Percentiles rank a stretch among this genome's conserved stretches.
phyloP scores from a whole-genome alignment of 2,113 vertebrate genomes.

The Cephalopholis sonnerati region DNA sequence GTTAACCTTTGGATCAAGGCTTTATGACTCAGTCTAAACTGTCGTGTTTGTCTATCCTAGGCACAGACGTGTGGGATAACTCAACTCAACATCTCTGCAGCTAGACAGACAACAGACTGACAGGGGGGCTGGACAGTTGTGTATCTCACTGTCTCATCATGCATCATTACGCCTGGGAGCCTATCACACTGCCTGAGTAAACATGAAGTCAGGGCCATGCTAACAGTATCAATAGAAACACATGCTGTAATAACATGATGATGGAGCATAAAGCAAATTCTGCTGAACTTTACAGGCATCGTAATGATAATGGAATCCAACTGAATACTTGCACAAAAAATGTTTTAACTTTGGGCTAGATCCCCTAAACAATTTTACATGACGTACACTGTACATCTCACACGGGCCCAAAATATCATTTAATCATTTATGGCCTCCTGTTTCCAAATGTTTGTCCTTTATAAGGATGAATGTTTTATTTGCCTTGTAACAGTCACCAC shows the following conservation, averaged over 20 bases:
- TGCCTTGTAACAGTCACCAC: not conserved
- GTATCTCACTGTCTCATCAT: not conserved
- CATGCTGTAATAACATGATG: not conserved
- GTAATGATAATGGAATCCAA: not conserved
- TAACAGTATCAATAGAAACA: conserved; percentile 1
- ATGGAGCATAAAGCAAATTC: not conserved
- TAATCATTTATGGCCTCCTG: not conserved
- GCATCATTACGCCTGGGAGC: conserved; percentile 20
- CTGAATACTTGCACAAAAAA: not conserved
- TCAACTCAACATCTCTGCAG: conserved; percentile 18
- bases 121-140: not conserved
- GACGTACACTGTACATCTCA: not conserved
- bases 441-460: not conserved
- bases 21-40: not conserved
- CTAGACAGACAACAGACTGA: conserved; percentile 8
- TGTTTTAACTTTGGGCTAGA: not conserved
- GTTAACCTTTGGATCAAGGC: not conserved
- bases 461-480: not conserved
- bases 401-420: not conserved
- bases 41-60: not conserved
- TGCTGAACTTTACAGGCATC: not conserved
- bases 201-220: not conserved
- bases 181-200: conserved; percentile 8
- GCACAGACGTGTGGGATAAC: conserved; percentile 10
- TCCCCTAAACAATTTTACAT: not conserved